Evolutionary conservation across 2,797 vertebrate species (phyloP), one percentile per base, ranked within the genome.

Genomic region (Todus mexicanus): DNA sequence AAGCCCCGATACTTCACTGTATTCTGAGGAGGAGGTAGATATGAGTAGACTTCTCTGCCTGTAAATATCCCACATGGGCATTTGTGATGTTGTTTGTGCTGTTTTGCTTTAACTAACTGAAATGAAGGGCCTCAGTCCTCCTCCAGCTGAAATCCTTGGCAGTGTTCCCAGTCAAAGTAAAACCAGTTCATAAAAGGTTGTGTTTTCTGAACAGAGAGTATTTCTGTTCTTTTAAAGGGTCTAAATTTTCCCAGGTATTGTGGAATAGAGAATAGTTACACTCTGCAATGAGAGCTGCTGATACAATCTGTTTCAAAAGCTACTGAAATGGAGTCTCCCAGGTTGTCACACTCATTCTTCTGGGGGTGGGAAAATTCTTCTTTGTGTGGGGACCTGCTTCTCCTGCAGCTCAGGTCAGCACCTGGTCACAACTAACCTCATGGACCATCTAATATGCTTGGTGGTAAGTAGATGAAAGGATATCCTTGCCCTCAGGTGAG

Each of bases 61-160:
- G 35, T 29, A 35, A 33, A 57, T 56, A 54, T 85, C 72, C 60
- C 68, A 94, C 48, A 43, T 56, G 38, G 84, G 33, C 47, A 50
- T 85, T 42, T 68, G 19, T 64, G 71, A 61, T 88, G 71, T 42
- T 81, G 45, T 88, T 94, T 82, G 76, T 82, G 66, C 47, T 91
- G 76, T 82, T 85, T 88, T 85, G 48, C 69, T 90, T 70, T 31
- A 57, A 53, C 61, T 72, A 42, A 57, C 86, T 84, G 64, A 90
- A 93, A 93, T 82, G 86, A 89, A 89, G 93, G 84, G 92, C 88
- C 88, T 95, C 82, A 69, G 90, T 96, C 88, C 94, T 93, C 86
- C 84, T 90, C 81, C 88, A 89, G 93, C 86, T 92, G 90, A 93
- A 93, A 90, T 54, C 61, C 60, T 82, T 96, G 92, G 90, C 94